Conservation (phyloP, 2,888 invertebrate genomes). For the Anthophora plumipes region DNA sequence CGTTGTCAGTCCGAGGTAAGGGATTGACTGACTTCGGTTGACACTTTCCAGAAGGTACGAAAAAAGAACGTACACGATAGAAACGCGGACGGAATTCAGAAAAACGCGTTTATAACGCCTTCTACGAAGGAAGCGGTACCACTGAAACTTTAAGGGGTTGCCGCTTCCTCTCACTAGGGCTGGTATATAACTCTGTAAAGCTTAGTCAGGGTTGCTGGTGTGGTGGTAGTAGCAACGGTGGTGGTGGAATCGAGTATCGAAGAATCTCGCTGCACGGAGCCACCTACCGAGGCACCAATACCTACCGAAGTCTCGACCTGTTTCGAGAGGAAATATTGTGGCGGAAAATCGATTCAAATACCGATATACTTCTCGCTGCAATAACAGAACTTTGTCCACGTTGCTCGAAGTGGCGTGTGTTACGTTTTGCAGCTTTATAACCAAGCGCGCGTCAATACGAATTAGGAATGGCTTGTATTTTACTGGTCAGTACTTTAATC, state of each 20-base stretch:
- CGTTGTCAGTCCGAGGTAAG: neutral
- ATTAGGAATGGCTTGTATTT: no score
- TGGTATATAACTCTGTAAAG: constrained; percentile 52
- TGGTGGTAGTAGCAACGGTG: constrained; percentile 31
- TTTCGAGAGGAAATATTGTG: neutral
- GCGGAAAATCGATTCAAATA: neutral
- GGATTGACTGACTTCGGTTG: constrained; percentile 8
- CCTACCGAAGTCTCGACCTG: neutral
- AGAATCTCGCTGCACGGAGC: constrained; percentile 71
- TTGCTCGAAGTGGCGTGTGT: no score
- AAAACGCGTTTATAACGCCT: constrained; percentile 63
- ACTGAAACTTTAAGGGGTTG: constrained; percentile 79
- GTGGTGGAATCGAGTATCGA: constrained; percentile 58
- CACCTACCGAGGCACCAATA: constrained; percentile 67
- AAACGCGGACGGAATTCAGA: constrained; percentile 32
- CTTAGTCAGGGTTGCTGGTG: constrained; percentile 48
- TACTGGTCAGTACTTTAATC: no score
- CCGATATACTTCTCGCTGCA: no score
- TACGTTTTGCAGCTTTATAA: no score
- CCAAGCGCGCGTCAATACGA: no score
- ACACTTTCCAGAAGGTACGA: constrained; percentile 13
- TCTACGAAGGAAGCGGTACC: constrained; percentile 81
- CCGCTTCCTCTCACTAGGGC: constrained; percentile 63
- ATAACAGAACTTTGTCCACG: no score
- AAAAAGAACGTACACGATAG: constrained; percentile 20